phyloP scores from a whole-genome alignment of 1,140 invertebrate genomes.

The Bombus affinis region DNA sequence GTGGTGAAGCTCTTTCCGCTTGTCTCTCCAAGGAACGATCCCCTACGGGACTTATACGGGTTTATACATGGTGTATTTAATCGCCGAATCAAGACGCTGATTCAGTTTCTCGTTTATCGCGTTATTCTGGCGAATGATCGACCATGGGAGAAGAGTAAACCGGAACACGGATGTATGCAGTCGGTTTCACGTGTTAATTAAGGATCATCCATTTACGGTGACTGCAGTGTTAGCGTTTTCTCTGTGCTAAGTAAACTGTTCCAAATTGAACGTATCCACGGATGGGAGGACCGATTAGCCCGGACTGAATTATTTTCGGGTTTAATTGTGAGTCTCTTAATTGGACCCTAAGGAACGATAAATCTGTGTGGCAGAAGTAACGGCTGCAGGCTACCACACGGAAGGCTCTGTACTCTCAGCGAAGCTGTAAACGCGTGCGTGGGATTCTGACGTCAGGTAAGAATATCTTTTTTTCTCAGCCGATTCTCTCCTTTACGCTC shows the following conservation, averaged over 20 bases:
- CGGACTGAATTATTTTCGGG: conserved; percentile 27
- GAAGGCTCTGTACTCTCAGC: too few relatives aligned
- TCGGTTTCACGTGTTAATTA: conserved; percentile 20
- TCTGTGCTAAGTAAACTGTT: conserved; percentile 15
- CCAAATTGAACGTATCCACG: conserved; percentile 5
- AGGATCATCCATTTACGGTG: not conserved
- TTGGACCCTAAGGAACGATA: conserved; percentile 27
- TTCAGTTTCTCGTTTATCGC: not conserved
- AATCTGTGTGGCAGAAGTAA: not conserved
- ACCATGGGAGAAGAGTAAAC: not conserved
- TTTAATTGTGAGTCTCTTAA: conserved; percentile 43
- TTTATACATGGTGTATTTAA: not conserved
- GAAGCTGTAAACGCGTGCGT: too few relatives aligned
- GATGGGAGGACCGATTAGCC: conserved; percentile 6
- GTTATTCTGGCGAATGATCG: not conserved
- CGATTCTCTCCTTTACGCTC: not conserved
- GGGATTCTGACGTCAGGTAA: conserved; percentile 16
- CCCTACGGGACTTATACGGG: too few relatives aligned
- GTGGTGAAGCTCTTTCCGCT: not conserved
- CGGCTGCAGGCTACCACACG: not conserved
- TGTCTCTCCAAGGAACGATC: not conserved
- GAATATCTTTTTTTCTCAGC: not conserved
- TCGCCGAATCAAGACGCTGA: not conserved
- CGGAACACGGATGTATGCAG: not conserved
- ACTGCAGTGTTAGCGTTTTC: not conserved